A percentile compares a stretch with the other conserved stretches of the same genome.
phyloP scores from a whole-genome alignment of 2,888 invertebrate genomes.

The Leptopilina myrica region DNA sequence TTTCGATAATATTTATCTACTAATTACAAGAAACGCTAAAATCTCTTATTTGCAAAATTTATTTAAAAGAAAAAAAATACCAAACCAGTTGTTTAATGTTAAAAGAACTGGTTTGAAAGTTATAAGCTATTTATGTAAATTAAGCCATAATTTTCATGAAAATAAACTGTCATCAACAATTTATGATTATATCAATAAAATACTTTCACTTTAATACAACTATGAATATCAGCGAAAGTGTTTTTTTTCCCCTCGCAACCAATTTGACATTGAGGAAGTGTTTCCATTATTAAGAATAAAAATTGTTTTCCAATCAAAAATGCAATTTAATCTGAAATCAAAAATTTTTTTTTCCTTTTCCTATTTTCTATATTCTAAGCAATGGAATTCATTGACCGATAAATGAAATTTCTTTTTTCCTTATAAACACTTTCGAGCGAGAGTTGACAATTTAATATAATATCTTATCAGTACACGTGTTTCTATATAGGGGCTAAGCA shows the following conservation, averaged over 20 bases:
- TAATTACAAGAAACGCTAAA: no score
- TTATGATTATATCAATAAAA: conserved; percentile 5
- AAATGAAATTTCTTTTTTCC: background rate
- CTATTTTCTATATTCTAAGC: no score
- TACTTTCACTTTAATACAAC: conserved; percentile 7
- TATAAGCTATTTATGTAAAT: background rate
- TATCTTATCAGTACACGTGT: background rate
- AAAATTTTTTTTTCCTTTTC: no score
- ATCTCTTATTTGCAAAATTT: background rate
- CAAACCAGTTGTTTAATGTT: conserved; percentile 23
- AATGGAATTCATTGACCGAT: no score
- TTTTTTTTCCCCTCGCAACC: no score
- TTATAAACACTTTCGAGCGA: background rate
- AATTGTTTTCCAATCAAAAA: no score
- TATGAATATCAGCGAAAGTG: background rate
- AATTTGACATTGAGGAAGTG: no score
- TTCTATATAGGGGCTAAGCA: background rate
- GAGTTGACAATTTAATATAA: background rate
- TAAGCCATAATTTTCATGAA: background rate
- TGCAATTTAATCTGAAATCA: no score
- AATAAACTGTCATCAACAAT: background rate
- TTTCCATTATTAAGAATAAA: no score
- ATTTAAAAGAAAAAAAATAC: background rate
- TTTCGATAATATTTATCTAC: no score
- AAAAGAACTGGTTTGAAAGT: conserved; percentile 12